Evolutionary conservation across 2,113 vertebrate genomes (phyloP).

Genomic region (Petrocephalus microphthalmus): DNA sequence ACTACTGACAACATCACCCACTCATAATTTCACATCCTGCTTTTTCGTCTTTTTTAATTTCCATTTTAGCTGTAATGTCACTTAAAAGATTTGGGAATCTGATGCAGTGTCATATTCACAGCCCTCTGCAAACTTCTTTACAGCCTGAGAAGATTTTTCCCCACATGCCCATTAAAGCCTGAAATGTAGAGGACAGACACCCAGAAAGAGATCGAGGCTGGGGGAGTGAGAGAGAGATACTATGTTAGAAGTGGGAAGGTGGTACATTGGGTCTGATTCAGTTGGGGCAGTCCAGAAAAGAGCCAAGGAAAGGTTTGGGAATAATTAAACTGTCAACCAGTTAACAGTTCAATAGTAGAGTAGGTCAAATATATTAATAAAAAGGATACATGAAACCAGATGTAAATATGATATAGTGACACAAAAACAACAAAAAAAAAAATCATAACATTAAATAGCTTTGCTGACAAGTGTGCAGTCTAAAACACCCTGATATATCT

Average conservation of each 20-base stretch:
- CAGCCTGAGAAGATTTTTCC: neutral
- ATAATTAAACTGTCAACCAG: neutral
- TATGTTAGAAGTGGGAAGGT: neutral
- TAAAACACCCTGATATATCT: neutral
- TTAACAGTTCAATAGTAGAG: neutral
- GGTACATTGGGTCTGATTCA: neutral
- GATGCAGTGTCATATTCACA: neutral
- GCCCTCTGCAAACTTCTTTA: neutral
- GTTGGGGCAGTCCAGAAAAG: neutral
- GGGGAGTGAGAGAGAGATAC: neutral
- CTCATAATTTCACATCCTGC: slow-evolving; percentile 1
- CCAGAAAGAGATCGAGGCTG: neutral
- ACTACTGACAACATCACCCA: neutral
- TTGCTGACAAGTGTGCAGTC: neutral
- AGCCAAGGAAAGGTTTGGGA: neutral
- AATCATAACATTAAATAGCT: neutral
- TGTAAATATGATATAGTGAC: neutral
- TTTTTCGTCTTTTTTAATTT: neutral
- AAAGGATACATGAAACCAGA: neutral
- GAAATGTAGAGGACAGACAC: neutral
- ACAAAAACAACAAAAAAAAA: neutral
- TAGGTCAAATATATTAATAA: neutral
- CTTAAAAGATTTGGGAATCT: neutral
- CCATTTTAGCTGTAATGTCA: neutral
- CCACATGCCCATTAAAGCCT: neutral